phyloP scores from a whole-genome alignment of 2,113 vertebrate species.

The Thinocorus orbignyianus region DNA sequence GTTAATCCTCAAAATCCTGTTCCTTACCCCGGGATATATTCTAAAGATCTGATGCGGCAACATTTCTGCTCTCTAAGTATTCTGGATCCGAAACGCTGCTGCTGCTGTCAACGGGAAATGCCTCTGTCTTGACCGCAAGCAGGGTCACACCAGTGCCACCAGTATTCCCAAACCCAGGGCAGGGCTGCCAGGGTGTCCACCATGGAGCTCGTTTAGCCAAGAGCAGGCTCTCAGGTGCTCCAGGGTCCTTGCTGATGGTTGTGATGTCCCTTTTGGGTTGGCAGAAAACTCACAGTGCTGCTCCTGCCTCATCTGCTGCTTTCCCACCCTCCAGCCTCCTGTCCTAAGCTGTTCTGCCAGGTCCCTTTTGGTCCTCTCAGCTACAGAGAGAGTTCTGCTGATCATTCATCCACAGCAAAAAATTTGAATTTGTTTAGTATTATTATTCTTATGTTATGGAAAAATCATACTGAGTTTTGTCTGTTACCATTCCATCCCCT shows the following conservation, averaged over 20 bases:
- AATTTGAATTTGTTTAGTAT: not conserved
- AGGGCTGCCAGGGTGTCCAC: not conserved
- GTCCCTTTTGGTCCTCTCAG: not conserved
- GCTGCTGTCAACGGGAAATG: not conserved
- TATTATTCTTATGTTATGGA: fast-evolving
- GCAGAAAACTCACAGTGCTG: not conserved
- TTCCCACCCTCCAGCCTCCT: not conserved
- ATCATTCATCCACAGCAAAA: not conserved
- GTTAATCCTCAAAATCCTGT: conserved; percentile 12
- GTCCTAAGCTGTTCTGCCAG: not conserved
- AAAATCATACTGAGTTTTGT: not conserved
- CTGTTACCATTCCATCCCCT: not conserved
- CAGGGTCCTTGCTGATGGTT: not conserved
- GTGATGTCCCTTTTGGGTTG: not conserved
- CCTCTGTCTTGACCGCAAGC: not conserved
- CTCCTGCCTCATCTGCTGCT: not conserved
- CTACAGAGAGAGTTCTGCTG: not conserved
- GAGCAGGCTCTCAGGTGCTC: not conserved
- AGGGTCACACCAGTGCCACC: not conserved
- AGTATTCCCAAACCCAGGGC: not conserved
- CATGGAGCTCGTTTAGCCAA: not conserved
- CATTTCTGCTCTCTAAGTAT: not conserved
- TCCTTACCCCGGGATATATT: not conserved
- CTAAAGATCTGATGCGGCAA: not conserved
- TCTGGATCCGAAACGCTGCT: not conserved